Conservation (phyloP, 1,140 invertebrate species). For the Daktulosphaira vitifoliae region DNA sequence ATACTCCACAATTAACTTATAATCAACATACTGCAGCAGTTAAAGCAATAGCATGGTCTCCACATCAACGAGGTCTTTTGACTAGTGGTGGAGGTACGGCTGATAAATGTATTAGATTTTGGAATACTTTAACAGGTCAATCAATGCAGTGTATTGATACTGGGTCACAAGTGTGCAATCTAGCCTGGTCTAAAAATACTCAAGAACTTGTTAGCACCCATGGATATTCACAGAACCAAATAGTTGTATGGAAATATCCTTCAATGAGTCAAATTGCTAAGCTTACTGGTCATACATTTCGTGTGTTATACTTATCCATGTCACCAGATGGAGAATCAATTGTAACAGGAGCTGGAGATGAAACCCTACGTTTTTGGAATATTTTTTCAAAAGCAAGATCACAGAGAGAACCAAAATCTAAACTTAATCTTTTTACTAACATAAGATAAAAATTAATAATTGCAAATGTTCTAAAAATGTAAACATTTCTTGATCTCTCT, state of each 20-base stretch:
- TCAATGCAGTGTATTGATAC: slow-evolving; percentile 98
- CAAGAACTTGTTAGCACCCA: slow-evolving; percentile 95
- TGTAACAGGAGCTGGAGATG: slow-evolving; percentile 97
- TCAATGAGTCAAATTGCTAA: slow-evolving; percentile 90
- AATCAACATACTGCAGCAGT: slow-evolving; percentile 97
- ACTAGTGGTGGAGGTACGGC: slow-evolving; percentile 98
- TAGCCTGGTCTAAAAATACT: slow-evolving; percentile 98
- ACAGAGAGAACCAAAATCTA: slow-evolving; percentile 31
- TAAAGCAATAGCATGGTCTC: slow-evolving; percentile 99
- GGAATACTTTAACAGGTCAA: slow-evolving; percentile 99
- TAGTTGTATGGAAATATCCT: slow-evolving; percentile 99
- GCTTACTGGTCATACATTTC: slow-evolving; percentile 93
- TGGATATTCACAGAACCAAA: slow-evolving; percentile 99
- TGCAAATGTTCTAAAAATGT: slow-evolving; percentile 4
- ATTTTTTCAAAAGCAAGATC: slow-evolving; percentile 95
- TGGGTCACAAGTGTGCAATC: slow-evolving; percentile 85
- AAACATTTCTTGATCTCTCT: slow-evolving; percentile 29
- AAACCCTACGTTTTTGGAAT: slow-evolving; percentile 98
- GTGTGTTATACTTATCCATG: slow-evolving; percentile 94
- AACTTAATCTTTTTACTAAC: slow-evolving; percentile 34
- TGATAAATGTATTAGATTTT: slow-evolving; percentile 95
- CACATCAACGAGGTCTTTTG: slow-evolving; percentile 94
- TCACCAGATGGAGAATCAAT: slow-evolving; percentile 99
- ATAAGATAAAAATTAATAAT: slow-evolving; percentile 25
- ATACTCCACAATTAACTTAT: slow-evolving; percentile 88